Conservation (phyloP, 2,113 vertebrate species). For the Pterocles gutturalis region DNA sequence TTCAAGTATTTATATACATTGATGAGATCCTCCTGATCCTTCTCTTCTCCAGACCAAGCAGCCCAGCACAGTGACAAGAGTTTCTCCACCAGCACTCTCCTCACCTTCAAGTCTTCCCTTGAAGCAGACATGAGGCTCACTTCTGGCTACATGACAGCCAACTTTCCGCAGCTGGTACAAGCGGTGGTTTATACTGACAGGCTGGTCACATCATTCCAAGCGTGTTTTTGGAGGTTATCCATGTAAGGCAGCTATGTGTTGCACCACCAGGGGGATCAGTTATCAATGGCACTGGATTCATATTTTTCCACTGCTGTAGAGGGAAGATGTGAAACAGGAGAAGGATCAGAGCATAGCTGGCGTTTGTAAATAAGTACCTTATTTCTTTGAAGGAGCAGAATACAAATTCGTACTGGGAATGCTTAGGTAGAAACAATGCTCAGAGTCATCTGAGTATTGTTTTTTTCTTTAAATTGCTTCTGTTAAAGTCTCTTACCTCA, state of each 20-base stretch:
- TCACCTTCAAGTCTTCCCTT: neutral
- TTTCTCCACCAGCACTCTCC: neutral
- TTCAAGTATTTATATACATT: neutral
- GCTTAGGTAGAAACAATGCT: neutral
- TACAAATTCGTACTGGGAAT: neutral
- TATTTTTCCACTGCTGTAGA: neutral
- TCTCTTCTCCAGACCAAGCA: neutral
- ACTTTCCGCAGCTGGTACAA: neutral
- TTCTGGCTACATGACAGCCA: neutral
- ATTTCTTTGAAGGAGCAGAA: conserved; percentile 1
- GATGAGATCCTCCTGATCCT: fast-evolving
- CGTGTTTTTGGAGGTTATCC: neutral
- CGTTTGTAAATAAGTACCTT: conserved; percentile 31
- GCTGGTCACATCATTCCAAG: neutral
- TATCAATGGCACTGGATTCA: neutral
- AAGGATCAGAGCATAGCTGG: neutral
- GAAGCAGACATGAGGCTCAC: neutral
- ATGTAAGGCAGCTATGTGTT: neutral
- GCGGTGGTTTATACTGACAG: neutral
- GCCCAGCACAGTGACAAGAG: neutral
- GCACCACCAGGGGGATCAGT: neutral
- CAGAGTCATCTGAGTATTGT: neutral
- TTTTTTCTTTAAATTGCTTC: conserved; percentile 4
- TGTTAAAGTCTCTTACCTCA: conserved; percentile 21
- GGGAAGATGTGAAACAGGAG: neutral